phyloP scores from a whole-genome alignment of 1,140 invertebrate genomes.

The Formica selysi region DNA sequence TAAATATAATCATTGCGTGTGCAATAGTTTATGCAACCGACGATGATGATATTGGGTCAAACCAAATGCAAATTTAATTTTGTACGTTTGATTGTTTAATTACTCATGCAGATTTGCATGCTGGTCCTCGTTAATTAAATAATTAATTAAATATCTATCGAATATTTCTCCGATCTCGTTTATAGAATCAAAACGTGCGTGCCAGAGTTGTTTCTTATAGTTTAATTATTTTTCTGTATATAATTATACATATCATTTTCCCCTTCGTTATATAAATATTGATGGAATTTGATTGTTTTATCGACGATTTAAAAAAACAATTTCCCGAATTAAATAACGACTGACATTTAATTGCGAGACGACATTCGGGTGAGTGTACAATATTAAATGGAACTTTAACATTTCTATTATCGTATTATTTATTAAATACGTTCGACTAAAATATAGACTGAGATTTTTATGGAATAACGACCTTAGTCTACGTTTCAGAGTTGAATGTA shows the following conservation, averaged over 20 bases:
- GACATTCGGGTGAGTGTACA: not conserved
- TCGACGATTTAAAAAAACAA: conserved; percentile 7
- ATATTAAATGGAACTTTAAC: not conserved
- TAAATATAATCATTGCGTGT: conserved; percentile 5
- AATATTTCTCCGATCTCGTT: conserved; percentile 6
- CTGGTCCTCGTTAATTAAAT: conserved; percentile 47
- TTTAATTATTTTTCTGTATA: conserved; percentile 4
- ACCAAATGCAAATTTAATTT: conserved; percentile 54
- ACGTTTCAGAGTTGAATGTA: too few relatives aligned
- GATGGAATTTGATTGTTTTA: not conserved
- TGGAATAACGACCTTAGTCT: too few relatives aligned
- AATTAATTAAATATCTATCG: conserved; percentile 47
- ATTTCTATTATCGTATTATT: not conserved
- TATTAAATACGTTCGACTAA: too few relatives aligned
- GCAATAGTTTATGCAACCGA: conserved; percentile 49
- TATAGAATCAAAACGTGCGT: not conserved
- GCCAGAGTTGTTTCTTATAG: conserved; percentile 13
- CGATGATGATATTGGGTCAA: not conserved
- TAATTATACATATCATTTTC: conserved; percentile 7
- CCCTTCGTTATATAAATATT: conserved; percentile 33
- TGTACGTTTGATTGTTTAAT: conserved; percentile 42
- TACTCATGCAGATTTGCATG: conserved; percentile 43
- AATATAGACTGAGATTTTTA: too few relatives aligned
- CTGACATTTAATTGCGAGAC: not conserved
- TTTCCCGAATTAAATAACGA: not conserved